Base-by-base conservation (phyloP, 1,140 invertebrate species). In the Riptortus pedestris region DNA sequence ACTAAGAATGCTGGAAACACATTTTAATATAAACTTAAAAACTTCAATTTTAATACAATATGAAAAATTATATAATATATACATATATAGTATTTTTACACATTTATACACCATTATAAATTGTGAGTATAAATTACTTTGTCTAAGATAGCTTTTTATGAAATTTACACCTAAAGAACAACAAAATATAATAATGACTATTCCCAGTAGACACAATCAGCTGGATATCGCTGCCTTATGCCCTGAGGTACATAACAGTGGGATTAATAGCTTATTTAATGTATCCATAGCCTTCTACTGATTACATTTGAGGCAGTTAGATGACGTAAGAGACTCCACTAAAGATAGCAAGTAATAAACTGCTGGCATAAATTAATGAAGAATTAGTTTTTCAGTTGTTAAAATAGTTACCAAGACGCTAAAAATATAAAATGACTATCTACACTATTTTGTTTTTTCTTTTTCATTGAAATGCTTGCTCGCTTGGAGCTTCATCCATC, bases 21-120 rank as follows among this genome's bases (percentile, higher is more conserved):
- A 57, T 64, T 64, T 67, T 65, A 64, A 67, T 67, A 64, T 67
- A 64, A 67, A 64, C 63, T 67, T 67, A 67, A 67, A 67, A 67
- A 67, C 52, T 55, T 64, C 51, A 67, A 65, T 38, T 28, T 66
- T 62, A 65, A 29, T 67, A 67, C 65, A 66, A 66, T 66, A 66
- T 66, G 65, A 66, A 66, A 66, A 66, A 66, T 62, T 66, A 66
- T 66, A 66, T 63, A 59, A 62, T 66, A 66, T 66, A 66, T 66
- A 66, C 65, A 66, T 63, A 66, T 66, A 66, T 66, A 60, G 58
- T 63, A 66, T 66, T 66, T 66, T 24, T 64, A 64, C 63, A 64
- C 63, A 64, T 64, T 64, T 64, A 64, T 64, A 64, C 63, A 64
- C 63, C 16, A 57, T 58, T 55, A 57, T 58, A 38, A 64, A 52